These are phyloP conservation scores for Chloropsis cyanopogon DNA, from an alignment of 2,113 vertebrate genomes.

Conservation along the genomic window DNA sequence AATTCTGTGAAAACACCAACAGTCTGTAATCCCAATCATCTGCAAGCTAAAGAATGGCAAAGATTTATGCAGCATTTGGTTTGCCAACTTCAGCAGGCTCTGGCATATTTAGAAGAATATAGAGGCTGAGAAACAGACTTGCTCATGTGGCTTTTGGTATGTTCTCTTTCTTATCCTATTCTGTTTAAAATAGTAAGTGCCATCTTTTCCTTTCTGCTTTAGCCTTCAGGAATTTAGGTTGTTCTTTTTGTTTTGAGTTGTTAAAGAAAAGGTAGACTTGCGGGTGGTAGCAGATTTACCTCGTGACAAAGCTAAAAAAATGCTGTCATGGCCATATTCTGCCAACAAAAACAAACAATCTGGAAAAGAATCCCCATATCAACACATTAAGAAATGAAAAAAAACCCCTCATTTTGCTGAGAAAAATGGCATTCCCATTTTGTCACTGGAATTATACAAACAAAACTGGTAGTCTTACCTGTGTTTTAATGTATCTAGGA, in stretches of 20 bases:
- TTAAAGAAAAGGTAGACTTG: neutral
- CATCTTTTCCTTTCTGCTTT: neutral
- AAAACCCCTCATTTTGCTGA: neutral
- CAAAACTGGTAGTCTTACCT: neutral
- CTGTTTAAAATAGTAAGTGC: neutral
- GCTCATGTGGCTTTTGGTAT: neutral
- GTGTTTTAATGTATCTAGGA: neutral
- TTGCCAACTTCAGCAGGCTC: neutral
- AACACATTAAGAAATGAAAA: neutral
- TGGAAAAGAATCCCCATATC: neutral
- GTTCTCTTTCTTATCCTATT: neutral
- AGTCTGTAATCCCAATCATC: neutral
- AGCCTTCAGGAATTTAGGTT: neutral
- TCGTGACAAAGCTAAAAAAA: neutral
- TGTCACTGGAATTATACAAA: neutral
- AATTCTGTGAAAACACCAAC: neutral
- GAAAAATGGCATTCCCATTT: neutral
- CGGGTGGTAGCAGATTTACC: neutral
- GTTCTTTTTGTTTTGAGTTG: neutral
- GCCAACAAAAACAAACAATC: neutral
- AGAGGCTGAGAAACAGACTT: neutral
- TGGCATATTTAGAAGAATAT: neutral
- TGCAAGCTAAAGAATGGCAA: neutral
- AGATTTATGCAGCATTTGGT: neutral
- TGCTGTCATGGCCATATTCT: neutral